A percentile compares a stretch with the other conserved stretches of the same genome.
phyloP scores from a whole-genome alignment of 1,140 invertebrate genomes.

The Manduca sexta region DNA sequence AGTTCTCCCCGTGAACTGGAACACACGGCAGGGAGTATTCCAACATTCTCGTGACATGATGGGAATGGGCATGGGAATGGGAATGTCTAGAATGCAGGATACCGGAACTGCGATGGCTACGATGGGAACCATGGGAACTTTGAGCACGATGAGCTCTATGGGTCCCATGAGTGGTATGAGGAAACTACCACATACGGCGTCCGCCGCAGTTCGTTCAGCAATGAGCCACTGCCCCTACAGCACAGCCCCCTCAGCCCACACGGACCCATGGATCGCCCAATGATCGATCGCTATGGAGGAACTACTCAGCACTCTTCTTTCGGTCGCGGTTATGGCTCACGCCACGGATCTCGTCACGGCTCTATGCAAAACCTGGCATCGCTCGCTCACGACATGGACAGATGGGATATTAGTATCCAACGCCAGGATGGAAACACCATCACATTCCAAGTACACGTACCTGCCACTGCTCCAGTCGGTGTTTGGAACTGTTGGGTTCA shows the following conservation, averaged over 20 bases:
- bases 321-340: slow-evolving; percentile 50
- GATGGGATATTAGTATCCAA: slow-evolving; percentile 77
- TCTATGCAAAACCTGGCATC: slow-evolving; percentile 64
- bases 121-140: slow-evolving; percentile 26
- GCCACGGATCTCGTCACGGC: slow-evolving; percentile 56
- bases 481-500: slow-evolving; percentile 80
- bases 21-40: slow-evolving; percentile 57
- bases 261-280: slow-evolving; percentile 55
- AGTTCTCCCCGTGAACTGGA: slow-evolving; percentile 74
- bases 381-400: slow-evolving; percentile 72
- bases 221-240: slow-evolving; percentile 57
- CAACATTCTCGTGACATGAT: slow-evolving; percentile 64
- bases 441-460: slow-evolving; percentile 77
- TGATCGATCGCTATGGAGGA: slow-evolving; percentile 53
- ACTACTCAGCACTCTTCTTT: slow-evolving; percentile 52
- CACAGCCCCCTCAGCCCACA: slow-evolving; percentile 67
- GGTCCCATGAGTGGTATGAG: slow-evolving; percentile 53
- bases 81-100: slow-evolving; percentile 48
- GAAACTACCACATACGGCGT: slow-evolving; percentile 59
- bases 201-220: slow-evolving; percentile 67
- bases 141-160: slow-evolving; percentile 42
- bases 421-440: slow-evolving; percentile 76
- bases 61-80: slow-evolving; percentile 51
- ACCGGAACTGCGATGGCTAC: slow-evolving; percentile 34
- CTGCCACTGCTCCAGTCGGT: slow-evolving; percentile 77